Evolutionary conservation across 2,888 invertebrate genomes (phyloP).

Genomic region (Campopleginae sp.): DNA sequence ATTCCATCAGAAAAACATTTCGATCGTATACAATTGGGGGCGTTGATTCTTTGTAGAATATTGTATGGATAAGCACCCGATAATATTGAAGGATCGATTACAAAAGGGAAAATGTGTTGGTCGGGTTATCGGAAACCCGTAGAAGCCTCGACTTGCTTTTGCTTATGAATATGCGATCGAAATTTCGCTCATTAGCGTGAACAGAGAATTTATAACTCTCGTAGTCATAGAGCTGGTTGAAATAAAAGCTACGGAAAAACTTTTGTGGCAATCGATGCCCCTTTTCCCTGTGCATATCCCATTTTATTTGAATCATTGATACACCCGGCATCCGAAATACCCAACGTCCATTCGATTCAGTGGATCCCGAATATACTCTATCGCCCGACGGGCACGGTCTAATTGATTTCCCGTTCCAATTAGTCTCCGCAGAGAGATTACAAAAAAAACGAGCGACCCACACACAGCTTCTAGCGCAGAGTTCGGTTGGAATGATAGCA

Average conservation of each 20-base stretch:
- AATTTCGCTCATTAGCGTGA: neutral
- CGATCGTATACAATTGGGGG: neutral
- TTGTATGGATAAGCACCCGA: neutral
- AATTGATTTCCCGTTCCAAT: conserved; percentile 61
- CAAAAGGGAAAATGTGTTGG: neutral
- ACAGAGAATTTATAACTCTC: neutral
- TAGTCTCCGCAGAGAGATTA: conserved; percentile 54
- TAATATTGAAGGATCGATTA: neutral
- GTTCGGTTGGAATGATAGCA: neutral
- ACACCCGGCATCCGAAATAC: conserved; percentile 37
- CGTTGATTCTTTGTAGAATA: neutral
- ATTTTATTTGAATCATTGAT: conserved; percentile 40
- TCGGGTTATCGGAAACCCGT: neutral
- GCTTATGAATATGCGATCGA: neutral
- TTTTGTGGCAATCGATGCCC: conserved; percentile 9
- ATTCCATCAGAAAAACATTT: neutral
- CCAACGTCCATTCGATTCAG: conserved; percentile 39
- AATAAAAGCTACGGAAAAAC: neutral
- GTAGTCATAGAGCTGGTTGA: conserved; percentile 1
- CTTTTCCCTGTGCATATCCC: conserved; percentile 1
- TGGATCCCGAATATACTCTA: conserved; percentile 34
- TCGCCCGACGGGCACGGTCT: conserved; percentile 28
- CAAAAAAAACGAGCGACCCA: conserved; percentile 28
- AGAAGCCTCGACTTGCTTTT: neutral
- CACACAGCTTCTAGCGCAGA: neutral